A percentile compares a stretch with the other conserved stretches of the same genome.
Conservation (phyloP, 2,113 vertebrate species). For the Gymnorhina tibicen region DNA sequence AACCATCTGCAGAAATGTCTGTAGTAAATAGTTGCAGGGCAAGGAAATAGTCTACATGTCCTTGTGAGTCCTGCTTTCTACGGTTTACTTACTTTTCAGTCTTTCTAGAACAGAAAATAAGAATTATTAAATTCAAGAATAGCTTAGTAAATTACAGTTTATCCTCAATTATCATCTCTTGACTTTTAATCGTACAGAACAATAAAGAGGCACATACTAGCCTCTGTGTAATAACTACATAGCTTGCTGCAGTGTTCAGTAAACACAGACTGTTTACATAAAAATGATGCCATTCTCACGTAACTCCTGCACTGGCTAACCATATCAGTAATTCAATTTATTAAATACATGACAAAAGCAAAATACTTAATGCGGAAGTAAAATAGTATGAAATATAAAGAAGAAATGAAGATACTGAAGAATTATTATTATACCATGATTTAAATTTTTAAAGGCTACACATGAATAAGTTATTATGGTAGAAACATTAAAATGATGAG, state of each 20-base stretch:
- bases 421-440: neutral
- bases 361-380: neutral
- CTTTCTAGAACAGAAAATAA: neutral
- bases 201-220: neutral
- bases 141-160: neutral
- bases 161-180: neutral
- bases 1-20: constrained; percentile 3
- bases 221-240: neutral
- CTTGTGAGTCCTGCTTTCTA: neutral
- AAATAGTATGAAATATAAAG: neutral
- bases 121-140: neutral
- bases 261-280: neutral
- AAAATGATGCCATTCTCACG: neutral
- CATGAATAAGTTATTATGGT: neutral
- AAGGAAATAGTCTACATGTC: neutral
- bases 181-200: neutral
- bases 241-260: neutral
- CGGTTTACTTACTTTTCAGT: neutral
- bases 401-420: neutral
- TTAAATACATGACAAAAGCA: neutral
- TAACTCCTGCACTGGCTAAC: neutral
- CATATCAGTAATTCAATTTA: neutral
- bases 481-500: neutral
- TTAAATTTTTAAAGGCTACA: neutral
- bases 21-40: neutral